Percentiles rank a stretch among this genome's conserved stretches.
phyloP scores from a whole-genome alignment of 2,888 invertebrate species.

The Meganola albula region DNA sequence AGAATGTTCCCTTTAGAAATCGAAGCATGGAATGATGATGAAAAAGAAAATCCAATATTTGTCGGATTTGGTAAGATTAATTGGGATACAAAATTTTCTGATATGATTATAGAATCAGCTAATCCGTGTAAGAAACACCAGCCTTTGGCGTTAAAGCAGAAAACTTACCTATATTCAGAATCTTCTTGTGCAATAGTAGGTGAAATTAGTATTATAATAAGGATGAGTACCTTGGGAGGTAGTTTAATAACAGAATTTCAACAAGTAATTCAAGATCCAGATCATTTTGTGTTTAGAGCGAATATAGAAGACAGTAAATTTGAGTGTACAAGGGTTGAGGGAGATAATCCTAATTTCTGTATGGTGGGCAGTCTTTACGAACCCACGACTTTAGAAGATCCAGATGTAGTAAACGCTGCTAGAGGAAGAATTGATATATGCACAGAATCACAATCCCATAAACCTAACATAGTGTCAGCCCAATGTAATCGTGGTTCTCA shows the following conservation, averaged over 20 bases:
- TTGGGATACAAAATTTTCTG: slow-evolving; percentile 69
- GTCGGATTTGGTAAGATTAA: slow-evolving; percentile 60
- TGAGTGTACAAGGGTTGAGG: slow-evolving; percentile 56
- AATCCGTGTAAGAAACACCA: slow-evolving; percentile 48
- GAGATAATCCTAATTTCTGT: slow-evolving; percentile 62
- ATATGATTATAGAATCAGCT: slow-evolving; percentile 64
- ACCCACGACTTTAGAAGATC: slow-evolving; percentile 64
- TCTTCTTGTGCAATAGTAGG: slow-evolving; percentile 61
- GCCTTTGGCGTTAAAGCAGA: slow-evolving; percentile 53
- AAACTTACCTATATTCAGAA: slow-evolving; percentile 41
- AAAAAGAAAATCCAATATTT: slow-evolving; percentile 51
- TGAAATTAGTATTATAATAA: slow-evolving; percentile 61
- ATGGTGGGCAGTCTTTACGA: slow-evolving; percentile 67
- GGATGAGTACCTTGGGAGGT: slow-evolving; percentile 70
- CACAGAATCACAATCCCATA: slow-evolving; percentile 50
- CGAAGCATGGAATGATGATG: slow-evolving; percentile 66
- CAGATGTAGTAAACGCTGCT: slow-evolving; percentile 40
- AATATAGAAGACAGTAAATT: slow-evolving; percentile 67
- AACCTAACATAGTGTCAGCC: slow-evolving; percentile 27
- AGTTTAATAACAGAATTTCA: slow-evolving; percentile 67
- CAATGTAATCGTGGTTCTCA: slow-evolving; percentile 35
- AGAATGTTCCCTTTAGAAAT: slow-evolving; percentile 70
- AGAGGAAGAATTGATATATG: slow-evolving; percentile 61
- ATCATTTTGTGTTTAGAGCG: slow-evolving; percentile 61
- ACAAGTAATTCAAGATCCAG: slow-evolving; percentile 56